Percentiles rank a stretch among this genome's conserved stretches.
Evolutionary conservation across 2,797 vertebrate genomes (phyloP).

Genomic region (Liasis olivaceus): DNA sequence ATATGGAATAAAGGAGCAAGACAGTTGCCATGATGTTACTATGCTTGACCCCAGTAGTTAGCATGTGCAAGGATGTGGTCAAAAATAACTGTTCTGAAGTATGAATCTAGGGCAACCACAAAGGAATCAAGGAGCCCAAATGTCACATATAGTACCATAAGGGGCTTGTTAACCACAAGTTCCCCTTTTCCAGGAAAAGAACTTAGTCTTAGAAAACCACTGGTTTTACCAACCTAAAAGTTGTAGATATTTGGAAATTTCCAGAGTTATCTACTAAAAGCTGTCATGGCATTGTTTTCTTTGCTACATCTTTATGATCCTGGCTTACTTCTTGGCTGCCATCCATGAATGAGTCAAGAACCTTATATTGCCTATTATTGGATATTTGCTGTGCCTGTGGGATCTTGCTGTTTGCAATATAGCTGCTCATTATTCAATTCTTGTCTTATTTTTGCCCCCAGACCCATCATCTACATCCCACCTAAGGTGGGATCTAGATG

Average conservation of each 20-base stretch:
- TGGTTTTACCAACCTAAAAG: neutral
- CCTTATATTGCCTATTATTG: neutral
- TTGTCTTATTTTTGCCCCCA: neutral
- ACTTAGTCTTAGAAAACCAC: neutral
- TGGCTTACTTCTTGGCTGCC: neutral
- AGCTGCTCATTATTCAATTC: neutral
- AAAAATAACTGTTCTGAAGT: neutral
- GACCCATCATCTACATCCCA: neutral
- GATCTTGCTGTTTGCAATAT: neutral
- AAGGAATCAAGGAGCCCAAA: neutral
- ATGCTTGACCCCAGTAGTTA: conserved; percentile 32
- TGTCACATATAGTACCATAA: neutral
- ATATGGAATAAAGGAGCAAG: neutral
- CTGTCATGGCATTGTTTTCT: neutral
- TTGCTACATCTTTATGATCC: neutral
- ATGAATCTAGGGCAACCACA: neutral
- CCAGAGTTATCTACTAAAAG: neutral
- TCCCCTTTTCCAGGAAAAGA: neutral
- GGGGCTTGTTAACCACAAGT: neutral
- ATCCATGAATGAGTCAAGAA: no score
- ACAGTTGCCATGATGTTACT: conserved; percentile 52
- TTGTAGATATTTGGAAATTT: neutral
- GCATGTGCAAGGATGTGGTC: neutral
- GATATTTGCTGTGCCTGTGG: neutral
- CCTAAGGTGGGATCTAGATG: neutral